Percentiles rank a stretch among this genome's conserved stretches.
phyloP scores from a whole-genome alignment of 1,140 invertebrate species.

The Heliothis subflexa region DNA sequence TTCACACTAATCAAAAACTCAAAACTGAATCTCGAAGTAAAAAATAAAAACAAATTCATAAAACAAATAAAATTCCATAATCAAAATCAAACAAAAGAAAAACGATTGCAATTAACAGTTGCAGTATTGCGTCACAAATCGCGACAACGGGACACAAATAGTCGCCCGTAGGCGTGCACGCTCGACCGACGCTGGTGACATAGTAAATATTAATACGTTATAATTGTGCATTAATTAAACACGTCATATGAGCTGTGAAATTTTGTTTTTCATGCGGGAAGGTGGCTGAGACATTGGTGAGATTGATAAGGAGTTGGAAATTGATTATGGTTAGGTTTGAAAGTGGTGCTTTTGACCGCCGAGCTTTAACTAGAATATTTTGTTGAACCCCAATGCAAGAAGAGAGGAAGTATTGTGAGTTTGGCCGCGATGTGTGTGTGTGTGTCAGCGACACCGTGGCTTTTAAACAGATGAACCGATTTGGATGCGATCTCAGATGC shows the following conservation, averaged over 20 bases:
- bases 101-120: slow-evolving; percentile 31
- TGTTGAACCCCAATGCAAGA: no score
- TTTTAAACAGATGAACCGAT: no score
- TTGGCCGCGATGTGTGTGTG: no score
- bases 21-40: no score
- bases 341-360: not conserved
- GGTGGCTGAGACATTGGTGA: slow-evolving; percentile 4
- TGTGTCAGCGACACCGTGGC: no score
- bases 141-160: slow-evolving; percentile 33
- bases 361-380: no score
- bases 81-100: not conserved
- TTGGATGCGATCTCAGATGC: no score
- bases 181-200: slow-evolving; percentile 7
- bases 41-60: not conserved
- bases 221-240: slow-evolving; percentile 39
- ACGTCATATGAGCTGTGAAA: slow-evolving; percentile 19
- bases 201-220: slow-evolving; percentile 34
- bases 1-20: no score
- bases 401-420: no score
- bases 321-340: not conserved
- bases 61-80: no score
- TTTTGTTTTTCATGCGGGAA: slow-evolving; percentile 9
- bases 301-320: not conserved
- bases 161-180: slow-evolving; percentile 23
- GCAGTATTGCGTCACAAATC: slow-evolving; percentile 37